Base-by-base conservation (phyloP, 2,113 vertebrate species). In the Phyllopteryx taeniolatus region DNA sequence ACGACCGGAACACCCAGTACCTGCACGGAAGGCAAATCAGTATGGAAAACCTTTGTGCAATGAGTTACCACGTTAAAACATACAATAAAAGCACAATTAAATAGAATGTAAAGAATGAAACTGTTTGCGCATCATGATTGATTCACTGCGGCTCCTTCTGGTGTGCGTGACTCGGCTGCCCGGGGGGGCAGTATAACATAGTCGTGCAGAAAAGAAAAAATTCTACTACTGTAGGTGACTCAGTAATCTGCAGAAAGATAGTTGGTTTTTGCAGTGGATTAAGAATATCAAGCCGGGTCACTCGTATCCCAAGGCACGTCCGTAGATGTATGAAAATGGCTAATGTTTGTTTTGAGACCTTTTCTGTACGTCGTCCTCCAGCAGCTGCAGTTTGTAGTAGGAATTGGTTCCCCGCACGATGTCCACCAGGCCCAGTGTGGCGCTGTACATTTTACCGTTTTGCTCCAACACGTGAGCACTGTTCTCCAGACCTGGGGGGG, bases 1-100 rank as follows among this genome's bases (percentile, higher is more conserved):
- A 99, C 7, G 97, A 98, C 69, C 98, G 92, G 91, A 99, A 99
- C 81, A 98, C 96, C 97, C 98, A 99, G 82, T 98, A 98, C 69
- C 98, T 99, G 73, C 0, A 76, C 15, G 68, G 2, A 8, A 3
- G 49, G 8, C n/a, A 8, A 68, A 51, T 19, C 51, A 9, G 51
- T 19, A 20, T 13, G 15, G 39, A 15, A 15, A n/a, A 35, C 60
- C 27, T 27, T 27, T 27, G 27, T 27, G 35, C 12, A 10, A 15
- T 17, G 35, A 11, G 6, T 11, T 2, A 22, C 54, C 10, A 56
- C 9, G n/a, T 22, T 9, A 56, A 6, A 6, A 3, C 19, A 47
- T 51, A 5, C 49, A 51, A 7, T 51, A 15, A 8, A 2, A 51
- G 15, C 15, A 5, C 6, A 51, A 5, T 51, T 6, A 51, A 51